These are phyloP conservation scores for Athalia circularis DNA, from an alignment of 2,888 invertebrate species.

Conservation along the genomic window DNA sequence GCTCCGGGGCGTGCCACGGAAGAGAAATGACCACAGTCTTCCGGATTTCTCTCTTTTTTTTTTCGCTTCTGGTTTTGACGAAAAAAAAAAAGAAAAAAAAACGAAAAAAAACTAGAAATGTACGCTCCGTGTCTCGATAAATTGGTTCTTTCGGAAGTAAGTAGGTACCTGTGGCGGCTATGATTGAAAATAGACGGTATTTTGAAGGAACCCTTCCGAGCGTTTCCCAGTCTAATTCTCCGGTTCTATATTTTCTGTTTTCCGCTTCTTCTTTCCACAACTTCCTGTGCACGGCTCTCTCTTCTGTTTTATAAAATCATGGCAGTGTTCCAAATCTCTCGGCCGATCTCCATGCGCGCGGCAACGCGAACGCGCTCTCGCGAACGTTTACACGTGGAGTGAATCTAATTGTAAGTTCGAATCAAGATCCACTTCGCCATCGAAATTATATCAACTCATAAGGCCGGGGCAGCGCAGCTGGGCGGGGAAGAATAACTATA, in stretches of 20 bases:
- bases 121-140: not conserved
- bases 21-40: conserved; percentile 29
- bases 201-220: not conserved
- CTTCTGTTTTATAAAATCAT: conserved; percentile 18
- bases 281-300: conserved; percentile 15
- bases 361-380: too few species aligned
- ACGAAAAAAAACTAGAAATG: not conserved
- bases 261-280: conserved; percentile 33
- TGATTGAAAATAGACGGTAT: conserved; percentile 25
- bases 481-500: not conserved
- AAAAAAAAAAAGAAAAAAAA: too few species aligned
- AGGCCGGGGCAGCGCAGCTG: too few species aligned
- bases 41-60: conserved; percentile 22
- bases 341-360: too few species aligned
- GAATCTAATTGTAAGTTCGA: too few species aligned
- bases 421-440: too few species aligned
- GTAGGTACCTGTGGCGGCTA: not conserved
- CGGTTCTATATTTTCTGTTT: conserved; percentile 10
- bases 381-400: too few species aligned
- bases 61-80: not conserved
- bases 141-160: conserved; percentile 11
- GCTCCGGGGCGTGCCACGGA: conserved; percentile 1
- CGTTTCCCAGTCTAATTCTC: not conserved
- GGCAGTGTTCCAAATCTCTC: conserved; percentile 29
- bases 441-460: too few species aligned